phyloP scores from a whole-genome alignment of 2,113 vertebrate genomes.

The Stictonetta naevosa region DNA sequence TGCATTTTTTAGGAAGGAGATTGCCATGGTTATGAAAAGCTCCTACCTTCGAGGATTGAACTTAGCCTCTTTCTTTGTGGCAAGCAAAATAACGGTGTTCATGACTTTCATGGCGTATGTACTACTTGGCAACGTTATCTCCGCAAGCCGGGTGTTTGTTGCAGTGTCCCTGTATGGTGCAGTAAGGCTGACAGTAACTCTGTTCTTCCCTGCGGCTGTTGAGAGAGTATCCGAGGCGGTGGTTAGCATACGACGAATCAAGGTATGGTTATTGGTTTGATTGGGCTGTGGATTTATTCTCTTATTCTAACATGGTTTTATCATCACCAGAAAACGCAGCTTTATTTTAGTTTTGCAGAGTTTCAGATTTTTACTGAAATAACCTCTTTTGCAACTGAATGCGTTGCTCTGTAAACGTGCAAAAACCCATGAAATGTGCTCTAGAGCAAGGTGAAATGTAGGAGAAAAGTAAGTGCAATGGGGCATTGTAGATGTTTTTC shows the following conservation, averaged over 20 bases:
- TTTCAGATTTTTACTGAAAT: background rate
- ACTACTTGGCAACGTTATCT: constrained; percentile 84
- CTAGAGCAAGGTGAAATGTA: background rate
- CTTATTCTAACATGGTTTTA: background rate
- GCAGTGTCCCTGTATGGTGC: constrained; percentile 87
- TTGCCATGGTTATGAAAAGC: constrained; percentile 90
- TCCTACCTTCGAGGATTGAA: constrained; percentile 95
- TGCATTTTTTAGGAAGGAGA: constrained; percentile 85
- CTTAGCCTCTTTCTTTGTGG: constrained; percentile 92
- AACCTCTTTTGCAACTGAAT: fast-evolving
- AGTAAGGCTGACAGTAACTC: constrained; percentile 90
- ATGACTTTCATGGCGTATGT: constrained; percentile 90
- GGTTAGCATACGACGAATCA: constrained; percentile 91
- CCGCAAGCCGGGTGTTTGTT: constrained; percentile 90
- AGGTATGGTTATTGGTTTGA: constrained; percentile 73
- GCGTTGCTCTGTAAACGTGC: fast-evolving
- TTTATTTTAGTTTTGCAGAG: background rate
- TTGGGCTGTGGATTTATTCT: background rate
- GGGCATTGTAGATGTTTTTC: background rate
- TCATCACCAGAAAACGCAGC: background rate
- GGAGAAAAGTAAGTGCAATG: background rate
- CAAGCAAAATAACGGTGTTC: constrained; percentile 93
- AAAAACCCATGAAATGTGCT: fast-evolving
- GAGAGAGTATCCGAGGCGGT: constrained; percentile 88
- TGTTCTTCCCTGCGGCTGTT: constrained; percentile 92